phyloP scores from a whole-genome alignment of 2,797 vertebrate genomes.

The Hybognathus amarus region DNA sequence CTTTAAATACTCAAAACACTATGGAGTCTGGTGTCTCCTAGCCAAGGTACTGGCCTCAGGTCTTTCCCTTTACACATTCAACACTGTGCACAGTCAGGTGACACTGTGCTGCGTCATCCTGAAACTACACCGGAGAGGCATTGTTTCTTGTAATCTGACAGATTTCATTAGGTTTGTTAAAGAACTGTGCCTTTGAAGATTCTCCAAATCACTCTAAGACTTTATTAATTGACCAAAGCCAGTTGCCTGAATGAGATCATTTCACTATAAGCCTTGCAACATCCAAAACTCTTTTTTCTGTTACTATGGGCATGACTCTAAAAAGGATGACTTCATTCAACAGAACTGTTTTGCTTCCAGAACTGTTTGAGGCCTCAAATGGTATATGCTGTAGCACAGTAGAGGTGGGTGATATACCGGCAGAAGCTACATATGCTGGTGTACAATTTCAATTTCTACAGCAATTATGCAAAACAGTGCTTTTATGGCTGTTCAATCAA shows the following conservation, averaged over 20 bases:
- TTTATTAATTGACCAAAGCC: conserved; percentile 15
- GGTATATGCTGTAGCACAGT: conserved; percentile 1
- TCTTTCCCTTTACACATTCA: conserved; percentile 85
- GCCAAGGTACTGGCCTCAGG: conserved; percentile 90
- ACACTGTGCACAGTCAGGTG: conserved; percentile 72
- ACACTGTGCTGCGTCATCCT: too few species aligned
- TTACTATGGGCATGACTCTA: background rate
- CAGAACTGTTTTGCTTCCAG: background rate
- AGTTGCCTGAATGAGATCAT: conserved; percentile 28
- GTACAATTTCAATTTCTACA: background rate
- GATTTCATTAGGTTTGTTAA: conserved; percentile 48
- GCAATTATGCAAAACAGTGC: background rate
- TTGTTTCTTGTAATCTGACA: conserved; percentile 77
- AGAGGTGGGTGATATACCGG: background rate
- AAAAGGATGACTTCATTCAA: conserved; percentile 1
- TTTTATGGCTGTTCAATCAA: background rate
- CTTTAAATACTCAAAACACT: conserved; percentile 64
- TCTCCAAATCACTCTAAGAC: background rate
- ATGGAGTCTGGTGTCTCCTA: conserved; percentile 84
- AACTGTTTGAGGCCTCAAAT: background rate
- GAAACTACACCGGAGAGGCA: too few species aligned
- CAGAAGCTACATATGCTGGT: background rate
- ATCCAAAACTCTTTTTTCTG: background rate
- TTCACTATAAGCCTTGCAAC: background rate
- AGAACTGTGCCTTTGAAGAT: conserved; percentile 31